Percentiles rank a stretch among this genome's conserved stretches.
Conservation (phyloP, 2,888 invertebrate genomes). For the Criorhina ranunculi region DNA sequence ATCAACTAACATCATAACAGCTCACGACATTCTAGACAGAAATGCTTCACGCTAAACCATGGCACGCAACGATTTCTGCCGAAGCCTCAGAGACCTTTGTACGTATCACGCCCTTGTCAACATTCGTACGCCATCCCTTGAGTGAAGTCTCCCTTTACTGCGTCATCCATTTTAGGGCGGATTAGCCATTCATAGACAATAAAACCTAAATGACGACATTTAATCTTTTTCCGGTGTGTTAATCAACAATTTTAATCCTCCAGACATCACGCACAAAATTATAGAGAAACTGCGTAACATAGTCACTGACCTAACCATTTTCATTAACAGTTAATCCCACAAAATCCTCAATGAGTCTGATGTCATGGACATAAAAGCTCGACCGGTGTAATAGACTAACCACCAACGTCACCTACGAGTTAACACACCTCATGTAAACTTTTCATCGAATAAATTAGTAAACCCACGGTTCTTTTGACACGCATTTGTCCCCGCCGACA, state of each 20-base stretch:
- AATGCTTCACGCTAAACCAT: too few relatives aligned
- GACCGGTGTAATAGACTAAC: background rate
- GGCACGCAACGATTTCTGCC: too few relatives aligned
- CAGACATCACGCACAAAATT: background rate
- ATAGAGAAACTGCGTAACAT: background rate
- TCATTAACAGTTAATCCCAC: conserved; percentile 1
- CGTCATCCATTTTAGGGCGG: too few relatives aligned
- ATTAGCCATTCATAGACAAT: too few relatives aligned
- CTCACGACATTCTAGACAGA: too few relatives aligned
- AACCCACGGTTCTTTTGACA: conserved; percentile 3
- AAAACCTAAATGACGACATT: background rate
- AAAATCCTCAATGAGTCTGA: conserved; percentile 10
- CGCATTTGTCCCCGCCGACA: conserved; percentile 1
- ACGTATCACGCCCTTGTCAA: too few relatives aligned
- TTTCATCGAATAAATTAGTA: background rate
- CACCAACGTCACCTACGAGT: background rate
- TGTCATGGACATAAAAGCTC: conserved; percentile 17
- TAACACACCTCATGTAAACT: background rate
- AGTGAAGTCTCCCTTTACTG: too few relatives aligned
- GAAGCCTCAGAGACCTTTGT: too few relatives aligned
- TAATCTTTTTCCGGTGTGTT: background rate
- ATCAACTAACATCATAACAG: too few relatives aligned
- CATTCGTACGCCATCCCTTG: too few relatives aligned
- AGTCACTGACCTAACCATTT: conserved; percentile 4
- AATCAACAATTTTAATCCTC: conserved; percentile 1